Conservation (phyloP, 2,113 vertebrate species). For the Athene noctua region DNA sequence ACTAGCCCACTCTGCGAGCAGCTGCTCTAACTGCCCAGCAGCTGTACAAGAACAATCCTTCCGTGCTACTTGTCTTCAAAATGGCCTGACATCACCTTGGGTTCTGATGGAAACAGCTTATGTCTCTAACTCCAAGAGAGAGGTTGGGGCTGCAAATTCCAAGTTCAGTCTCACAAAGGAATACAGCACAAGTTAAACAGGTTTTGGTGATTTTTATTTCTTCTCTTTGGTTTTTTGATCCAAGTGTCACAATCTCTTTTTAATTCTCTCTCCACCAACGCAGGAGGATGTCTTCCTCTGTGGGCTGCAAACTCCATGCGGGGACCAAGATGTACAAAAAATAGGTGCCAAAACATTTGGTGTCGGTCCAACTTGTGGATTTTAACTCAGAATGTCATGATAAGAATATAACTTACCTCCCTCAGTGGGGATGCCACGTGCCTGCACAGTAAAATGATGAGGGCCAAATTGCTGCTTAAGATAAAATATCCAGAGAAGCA, state of each 20-base stretch:
- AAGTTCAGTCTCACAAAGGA: not conserved
- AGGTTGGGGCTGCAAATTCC: not conserved
- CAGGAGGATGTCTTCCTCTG: not conserved
- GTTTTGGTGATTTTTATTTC: not conserved
- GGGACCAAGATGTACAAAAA: not conserved
- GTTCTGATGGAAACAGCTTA: not conserved
- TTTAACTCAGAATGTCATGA: not conserved
- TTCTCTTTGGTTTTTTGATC: not conserved
- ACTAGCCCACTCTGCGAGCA: not conserved
- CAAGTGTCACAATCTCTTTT: not conserved
- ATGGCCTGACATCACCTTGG: not conserved
- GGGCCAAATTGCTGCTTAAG: not conserved
- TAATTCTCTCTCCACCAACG: not conserved
- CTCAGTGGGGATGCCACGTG: not conserved
- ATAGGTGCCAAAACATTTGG: not conserved
- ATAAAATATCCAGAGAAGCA: not conserved
- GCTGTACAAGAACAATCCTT: not conserved
- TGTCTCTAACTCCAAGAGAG: not conserved
- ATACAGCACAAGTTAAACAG: not conserved
- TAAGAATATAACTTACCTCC: not conserved
- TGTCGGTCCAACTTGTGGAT: not conserved
- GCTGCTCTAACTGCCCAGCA: not conserved
- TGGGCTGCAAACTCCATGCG: not conserved
- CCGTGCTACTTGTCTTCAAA: not conserved
- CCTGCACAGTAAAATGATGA: not conserved